Base-by-base conservation (phyloP, 1,140 invertebrate genomes). In the Manduca sexta region DNA sequence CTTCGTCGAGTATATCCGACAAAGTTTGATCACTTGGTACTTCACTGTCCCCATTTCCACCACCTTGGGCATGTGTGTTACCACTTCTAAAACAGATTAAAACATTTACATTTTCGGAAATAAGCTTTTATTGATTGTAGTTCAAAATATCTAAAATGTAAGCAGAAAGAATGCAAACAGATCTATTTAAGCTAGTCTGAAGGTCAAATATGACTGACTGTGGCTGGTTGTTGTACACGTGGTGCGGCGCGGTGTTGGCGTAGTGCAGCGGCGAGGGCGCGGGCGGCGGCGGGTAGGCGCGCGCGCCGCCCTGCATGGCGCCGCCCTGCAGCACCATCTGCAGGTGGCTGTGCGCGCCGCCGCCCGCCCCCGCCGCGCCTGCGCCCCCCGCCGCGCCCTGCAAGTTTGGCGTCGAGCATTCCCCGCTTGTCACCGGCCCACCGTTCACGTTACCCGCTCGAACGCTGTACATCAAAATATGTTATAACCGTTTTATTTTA, bases 1-100 rank as follows among this genome's bases (percentile, higher is more conserved):
- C 91, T 79, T 93, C 91, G 86, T 96, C 94, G 53, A 97, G 71
- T 60, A 97, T 91, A 59, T 93, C 92, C 3, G 93, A 95, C 26
- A 96, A 82, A 52, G 92, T 86, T 11, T 91, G 90, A 85, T 96
- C 94, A 40, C 88, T 88, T 43, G 75, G 75, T 31, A 77, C 69
- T 38, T 84, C 80, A 43, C 61, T 60, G 47, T 79, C 81, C 0
- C 69, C 66, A 2, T 60, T 67, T 10, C 57, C 49, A n/a, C 56
- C 58, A 10, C 52, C 56, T 52, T 64, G 68, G 1, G 59, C 47
- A 10, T 67, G 64, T 11, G 56, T 48, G 41, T 55, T 68, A 14
- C 58, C 49, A 35, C 60, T 54, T 39, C 71, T 68, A 37, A 13
- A 66, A 60, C 26, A 49, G 31, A 45, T n/a, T n/a, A n/a, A n/a